These are phyloP conservation scores for Drosophila kurseongensis DNA, from an alignment of 1,140 invertebrate genomes.

Conservation along the genomic window DNA sequence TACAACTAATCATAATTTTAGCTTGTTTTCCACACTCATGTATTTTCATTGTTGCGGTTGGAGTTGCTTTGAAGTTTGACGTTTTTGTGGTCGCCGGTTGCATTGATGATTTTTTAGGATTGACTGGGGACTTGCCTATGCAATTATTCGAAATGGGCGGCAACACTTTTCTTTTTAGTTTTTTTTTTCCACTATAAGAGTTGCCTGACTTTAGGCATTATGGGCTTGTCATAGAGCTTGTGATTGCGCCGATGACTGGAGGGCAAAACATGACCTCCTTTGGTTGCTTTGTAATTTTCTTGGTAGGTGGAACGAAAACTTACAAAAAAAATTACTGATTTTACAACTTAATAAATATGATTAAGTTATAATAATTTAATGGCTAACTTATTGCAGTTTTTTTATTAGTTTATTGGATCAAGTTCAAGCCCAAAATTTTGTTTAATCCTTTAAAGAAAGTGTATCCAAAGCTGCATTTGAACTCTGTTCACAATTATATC, in stretches of 20 bases:
- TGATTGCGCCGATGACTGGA: conserved; percentile 23
- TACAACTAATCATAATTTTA: conserved; percentile 70
- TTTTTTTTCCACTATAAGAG: conserved; percentile 6
- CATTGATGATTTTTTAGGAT: conserved; percentile 31
- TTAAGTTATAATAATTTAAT: conserved; percentile 13
- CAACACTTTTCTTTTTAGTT: conserved; percentile 26
- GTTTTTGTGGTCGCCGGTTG: conserved; percentile 32
- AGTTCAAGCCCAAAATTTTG: neutral
- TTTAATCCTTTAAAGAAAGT: neutral
- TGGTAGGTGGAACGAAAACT: conserved; percentile 7
- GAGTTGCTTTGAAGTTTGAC: conserved; percentile 48
- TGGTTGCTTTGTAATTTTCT: conserved; percentile 5
- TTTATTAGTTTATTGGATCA: neutral
- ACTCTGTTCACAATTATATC: neutral
- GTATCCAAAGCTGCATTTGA: conserved; percentile 2
- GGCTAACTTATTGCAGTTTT: neutral
- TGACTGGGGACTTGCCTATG: conserved; percentile 39
- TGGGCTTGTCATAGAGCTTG: conserved; percentile 42
- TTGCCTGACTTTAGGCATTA: conserved; percentile 33
- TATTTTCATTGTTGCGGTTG: conserved; percentile 35
- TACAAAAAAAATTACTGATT: conserved; percentile 7
- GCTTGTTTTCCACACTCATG: conserved; percentile 29
- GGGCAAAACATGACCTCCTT: conserved; percentile 35
- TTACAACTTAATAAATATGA: conserved; percentile 30
- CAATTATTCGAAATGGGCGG: conserved; percentile 68